Percentiles rank a stretch among this genome's conserved stretches.
These are phyloP conservation scores for Lepidurus packardi DNA, from an alignment of 1,140 invertebrate species.

Conservation along the genomic window DNA sequence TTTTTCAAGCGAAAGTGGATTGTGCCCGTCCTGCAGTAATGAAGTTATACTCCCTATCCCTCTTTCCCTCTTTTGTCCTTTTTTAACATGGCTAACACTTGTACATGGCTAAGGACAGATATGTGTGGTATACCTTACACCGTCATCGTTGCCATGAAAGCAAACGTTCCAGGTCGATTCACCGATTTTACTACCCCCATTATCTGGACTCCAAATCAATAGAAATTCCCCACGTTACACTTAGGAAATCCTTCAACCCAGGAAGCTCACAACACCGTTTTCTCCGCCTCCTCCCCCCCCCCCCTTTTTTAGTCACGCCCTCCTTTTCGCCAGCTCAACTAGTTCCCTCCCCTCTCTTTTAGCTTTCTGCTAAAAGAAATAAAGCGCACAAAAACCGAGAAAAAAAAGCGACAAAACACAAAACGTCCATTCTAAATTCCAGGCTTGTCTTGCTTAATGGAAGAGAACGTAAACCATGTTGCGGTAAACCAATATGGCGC, in stretches of 20 bases:
- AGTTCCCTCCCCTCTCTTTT: no score
- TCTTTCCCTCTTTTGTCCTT: not conserved
- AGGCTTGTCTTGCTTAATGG: no score
- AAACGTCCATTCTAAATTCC: no score
- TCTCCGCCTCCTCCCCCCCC: not conserved
- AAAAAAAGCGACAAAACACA: no score
- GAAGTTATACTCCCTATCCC: no score
- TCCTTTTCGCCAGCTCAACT: no score
- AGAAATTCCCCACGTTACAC: not conserved
- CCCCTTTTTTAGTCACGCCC: not conserved
- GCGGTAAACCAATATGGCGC: no score
- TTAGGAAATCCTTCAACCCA: not conserved
- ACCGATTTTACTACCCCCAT: not conserved
- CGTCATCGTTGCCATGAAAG: not conserved
- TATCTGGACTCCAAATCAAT: slow-evolving; percentile 16
- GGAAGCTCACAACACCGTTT: not conserved
- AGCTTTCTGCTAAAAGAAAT: no score
- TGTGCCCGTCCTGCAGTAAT: no score
- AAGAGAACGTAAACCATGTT: no score
- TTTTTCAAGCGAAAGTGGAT: no score
- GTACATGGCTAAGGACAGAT: not conserved
- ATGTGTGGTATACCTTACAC: not conserved
- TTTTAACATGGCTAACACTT: not conserved
- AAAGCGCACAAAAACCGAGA: no score
- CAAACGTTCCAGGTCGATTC: not conserved